Percentiles rank a stretch among this genome's conserved stretches.
phyloP scores from a whole-genome alignment of 2,113 vertebrate species.

The Odobenus rosmarus region DNA sequence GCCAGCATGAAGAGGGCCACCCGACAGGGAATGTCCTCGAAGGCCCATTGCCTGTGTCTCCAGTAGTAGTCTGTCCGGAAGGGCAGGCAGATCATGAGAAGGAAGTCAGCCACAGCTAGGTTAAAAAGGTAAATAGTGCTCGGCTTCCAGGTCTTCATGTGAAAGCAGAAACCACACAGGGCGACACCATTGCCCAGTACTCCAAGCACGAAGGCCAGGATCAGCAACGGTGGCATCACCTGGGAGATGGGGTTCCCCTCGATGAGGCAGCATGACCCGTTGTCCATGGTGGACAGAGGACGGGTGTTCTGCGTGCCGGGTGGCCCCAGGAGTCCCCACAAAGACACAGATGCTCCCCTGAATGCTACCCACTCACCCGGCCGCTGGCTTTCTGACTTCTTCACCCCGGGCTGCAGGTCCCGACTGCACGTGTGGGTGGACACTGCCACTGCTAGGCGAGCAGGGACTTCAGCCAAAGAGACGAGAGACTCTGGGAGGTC shows the following conservation, averaged over 20 bases:
- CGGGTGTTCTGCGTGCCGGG: accelerated
- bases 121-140: slow-evolving; percentile 90
- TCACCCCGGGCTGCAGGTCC: background rate
- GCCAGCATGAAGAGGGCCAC: slow-evolving; percentile 88
- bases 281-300: slow-evolving; percentile 60
- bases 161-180: slow-evolving; percentile 89
- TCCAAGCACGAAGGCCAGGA: slow-evolving; percentile 87
- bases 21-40: slow-evolving; percentile 77
- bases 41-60: slow-evolving; percentile 73
- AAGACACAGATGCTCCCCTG: background rate
- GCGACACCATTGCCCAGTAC: slow-evolving; percentile 86
- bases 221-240: slow-evolving; percentile 80
- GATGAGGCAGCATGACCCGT: slow-evolving; percentile 72
- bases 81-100: slow-evolving; percentile 87
- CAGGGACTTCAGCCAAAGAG: slow-evolving; percentile 12
- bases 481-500: background rate
- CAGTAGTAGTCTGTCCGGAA: slow-evolving; percentile 85
- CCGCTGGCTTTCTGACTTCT: background rate
- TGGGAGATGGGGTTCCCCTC: slow-evolving; percentile 53
- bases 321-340: background rate
- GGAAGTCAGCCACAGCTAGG: slow-evolving; percentile 88
- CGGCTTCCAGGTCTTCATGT: slow-evolving; percentile 88
- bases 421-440: accelerated
- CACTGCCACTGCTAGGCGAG: accelerated
- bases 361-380: background rate